Evolutionary conservation across 2,888 invertebrate genomes (phyloP), one percentile per base, ranked within the genome.

Genomic region (Halocaridina rubra): DNA sequence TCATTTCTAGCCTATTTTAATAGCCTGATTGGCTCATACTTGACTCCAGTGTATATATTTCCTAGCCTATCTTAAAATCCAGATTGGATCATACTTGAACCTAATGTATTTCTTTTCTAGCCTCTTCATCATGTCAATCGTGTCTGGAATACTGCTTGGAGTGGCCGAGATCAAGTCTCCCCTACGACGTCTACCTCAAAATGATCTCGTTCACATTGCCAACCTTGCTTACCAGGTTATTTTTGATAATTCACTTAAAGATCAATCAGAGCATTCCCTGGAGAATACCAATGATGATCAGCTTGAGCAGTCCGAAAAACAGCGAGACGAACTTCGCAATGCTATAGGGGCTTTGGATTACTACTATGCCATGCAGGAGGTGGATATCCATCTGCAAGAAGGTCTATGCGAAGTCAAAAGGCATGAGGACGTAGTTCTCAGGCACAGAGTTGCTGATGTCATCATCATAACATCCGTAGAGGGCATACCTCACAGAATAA

Each of bases 151-250:
- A 27, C 59, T 86, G 32, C n/a, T 86, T 72, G 86, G 82, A 13
- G 80, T 86, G 80, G 86, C 86, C 7, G 86, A 84, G 57, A 84
- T 86, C 16, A 82, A 84, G 30, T 69, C 77, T 13, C 86, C 86
- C 1, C 32, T 84, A 4, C 67, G 80, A 39, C 78, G 82, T 33
- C 80, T 86, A 10, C 82, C 86, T 5, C 72, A 74, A 29, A 81
- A 86, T 19, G n/a, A 57, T 13, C 81, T 32, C 8, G 22, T 24
- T 29, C 19, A n/a, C 4, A 69, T 84, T 13, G 78, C 82, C 53
- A 39, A 72, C n/a, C 57, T 72, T n/a, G 57, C 82, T 16, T 61
- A 77, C 71, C 39, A 61, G 46, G 72, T 78, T 8, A 61, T 84
- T 29, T n/a, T n/a, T n/a, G n/a, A n/a, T n/a, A n/a, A n/a, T n/a